Evolutionary conservation across 2,797 vertebrate genomes (phyloP), one percentile per base, ranked within the genome.

Genomic region (Clarias pachynema): DNA sequence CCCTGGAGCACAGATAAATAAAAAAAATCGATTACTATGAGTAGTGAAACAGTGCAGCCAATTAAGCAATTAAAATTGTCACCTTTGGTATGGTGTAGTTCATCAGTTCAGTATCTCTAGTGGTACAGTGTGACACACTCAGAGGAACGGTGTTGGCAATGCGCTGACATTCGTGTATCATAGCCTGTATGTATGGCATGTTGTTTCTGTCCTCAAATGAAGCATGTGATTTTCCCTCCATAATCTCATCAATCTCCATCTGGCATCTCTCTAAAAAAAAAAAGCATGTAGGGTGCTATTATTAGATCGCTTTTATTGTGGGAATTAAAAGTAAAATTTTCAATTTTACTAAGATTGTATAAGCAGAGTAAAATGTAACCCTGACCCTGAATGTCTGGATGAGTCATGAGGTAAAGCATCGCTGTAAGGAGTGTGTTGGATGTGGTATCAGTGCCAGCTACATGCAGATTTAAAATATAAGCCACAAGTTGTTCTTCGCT

Each of bases 1-100:
- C 74, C 53, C 74, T 77, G 74, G 49, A 77, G 31, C 9, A 57
- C 18, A 22, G 8, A 26, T 15, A n/a, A 53, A 57, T 12, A 20
- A 2, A 77, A 57, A 44, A n/a, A n/a, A 44, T 10, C 9, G 9
- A 44, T 44, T 44, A 2, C 9, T 49, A 49, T 12, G 44, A 49
- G 9, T 12, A 49, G 44, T 49, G 2, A 12, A 12, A 49, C 44
- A 49, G 44, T 49, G 2, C 2, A 49, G 10, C 44, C 44, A 49
- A 44, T 44, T 9, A 49, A 49, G 44, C 10, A 49, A 12, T 14
- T 53, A 2, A 34, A 56, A 16, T 63, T 18, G 18, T 91, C 85
- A 96, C 95, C 93, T 91, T 94, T 9, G 95, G 96, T 68, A 96
- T 94, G 24, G 89, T 91, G 87, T 94, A 96, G 80, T 94, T 95